Evolutionary conservation across 2,888 invertebrate species (phyloP).

Genomic region (Caenorhabditis japonica): DNA sequence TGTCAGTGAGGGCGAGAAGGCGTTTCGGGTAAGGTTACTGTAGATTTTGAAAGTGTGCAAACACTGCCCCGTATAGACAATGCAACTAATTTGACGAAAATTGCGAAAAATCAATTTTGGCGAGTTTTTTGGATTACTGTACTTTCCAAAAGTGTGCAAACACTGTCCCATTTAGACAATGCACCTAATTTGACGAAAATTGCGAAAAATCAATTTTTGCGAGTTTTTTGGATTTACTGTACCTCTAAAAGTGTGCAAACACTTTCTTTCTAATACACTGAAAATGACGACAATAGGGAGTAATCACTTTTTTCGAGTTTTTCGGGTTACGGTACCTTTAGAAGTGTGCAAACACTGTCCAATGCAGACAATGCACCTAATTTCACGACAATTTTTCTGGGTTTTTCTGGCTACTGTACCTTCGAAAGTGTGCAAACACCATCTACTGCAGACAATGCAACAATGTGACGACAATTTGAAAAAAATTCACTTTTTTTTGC

Average conservation of each 20-base stretch:
- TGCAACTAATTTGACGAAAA: no score
- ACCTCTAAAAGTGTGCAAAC: background rate
- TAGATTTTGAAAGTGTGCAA: background rate
- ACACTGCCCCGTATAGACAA: no score
- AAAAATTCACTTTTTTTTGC: background rate
- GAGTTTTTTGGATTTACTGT: background rate
- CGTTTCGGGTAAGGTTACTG: slow-evolving; percentile 36
- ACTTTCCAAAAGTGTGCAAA: background rate
- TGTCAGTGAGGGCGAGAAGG: slow-evolving; percentile 45
- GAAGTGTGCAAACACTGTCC: background rate
- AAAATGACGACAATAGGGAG: no score
- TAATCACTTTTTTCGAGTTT: no score
- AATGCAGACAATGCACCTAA: background rate
- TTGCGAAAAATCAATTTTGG: no score
- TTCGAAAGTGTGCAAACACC: no score
- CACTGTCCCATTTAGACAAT: background rate
- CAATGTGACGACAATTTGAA: no score
- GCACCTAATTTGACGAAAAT: background rate
- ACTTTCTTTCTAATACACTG: no score
- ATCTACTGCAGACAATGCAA: no score
- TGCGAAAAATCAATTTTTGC: background rate
- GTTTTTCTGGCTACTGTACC: background rate
- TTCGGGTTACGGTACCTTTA: no score
- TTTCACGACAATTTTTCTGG: background rate
- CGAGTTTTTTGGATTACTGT: background rate